Conservation (phyloP, 2,113 vertebrate species). For the Gulo gulo region DNA sequence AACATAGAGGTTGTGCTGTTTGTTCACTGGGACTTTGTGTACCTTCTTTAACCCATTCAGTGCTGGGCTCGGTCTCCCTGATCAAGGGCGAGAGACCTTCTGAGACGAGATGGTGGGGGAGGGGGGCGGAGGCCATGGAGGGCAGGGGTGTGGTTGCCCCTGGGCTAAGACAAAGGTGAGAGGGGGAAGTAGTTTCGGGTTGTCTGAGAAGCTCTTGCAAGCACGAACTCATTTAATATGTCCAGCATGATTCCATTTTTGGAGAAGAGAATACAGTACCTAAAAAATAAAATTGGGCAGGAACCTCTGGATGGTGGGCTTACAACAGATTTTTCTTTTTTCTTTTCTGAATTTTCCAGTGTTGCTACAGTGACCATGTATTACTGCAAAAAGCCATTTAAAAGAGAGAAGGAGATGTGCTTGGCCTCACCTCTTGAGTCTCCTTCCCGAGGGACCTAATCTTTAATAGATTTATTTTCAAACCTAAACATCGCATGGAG, state of each 20-base stretch:
- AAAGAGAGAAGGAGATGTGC: slow-evolving; percentile 57
- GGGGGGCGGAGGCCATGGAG: not conserved
- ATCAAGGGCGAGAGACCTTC: not conserved
- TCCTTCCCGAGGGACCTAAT: not conserved
- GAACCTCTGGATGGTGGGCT: not conserved
- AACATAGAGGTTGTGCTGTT: slow-evolving; percentile 12
- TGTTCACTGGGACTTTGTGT: not conserved
- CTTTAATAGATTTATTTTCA: not conserved
- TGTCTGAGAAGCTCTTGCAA: not conserved
- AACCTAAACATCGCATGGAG: not conserved
- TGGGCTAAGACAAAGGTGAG: not conserved
- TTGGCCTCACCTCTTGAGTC: not conserved
- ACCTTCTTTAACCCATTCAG: not conserved
- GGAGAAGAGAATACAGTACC: not conserved
- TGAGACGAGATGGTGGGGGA: not conserved
- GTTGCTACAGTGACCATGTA: slow-evolving; percentile 55
- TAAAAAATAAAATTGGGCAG: not conserved
- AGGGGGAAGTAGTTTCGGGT: not conserved
- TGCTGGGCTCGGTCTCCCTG: not conserved
- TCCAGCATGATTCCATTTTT: not conserved
- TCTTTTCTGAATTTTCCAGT: not conserved
- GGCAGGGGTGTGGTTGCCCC: not conserved
- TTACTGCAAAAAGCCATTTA: slow-evolving; percentile 35
- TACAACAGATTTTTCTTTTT: not conserved
- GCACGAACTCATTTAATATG: not conserved